Percentiles rank a stretch among this genome's conserved stretches.
These are phyloP conservation scores for Drosophila ogumai DNA, from an alignment of 1,140 invertebrate genomes.

Conservation along the genomic window DNA sequence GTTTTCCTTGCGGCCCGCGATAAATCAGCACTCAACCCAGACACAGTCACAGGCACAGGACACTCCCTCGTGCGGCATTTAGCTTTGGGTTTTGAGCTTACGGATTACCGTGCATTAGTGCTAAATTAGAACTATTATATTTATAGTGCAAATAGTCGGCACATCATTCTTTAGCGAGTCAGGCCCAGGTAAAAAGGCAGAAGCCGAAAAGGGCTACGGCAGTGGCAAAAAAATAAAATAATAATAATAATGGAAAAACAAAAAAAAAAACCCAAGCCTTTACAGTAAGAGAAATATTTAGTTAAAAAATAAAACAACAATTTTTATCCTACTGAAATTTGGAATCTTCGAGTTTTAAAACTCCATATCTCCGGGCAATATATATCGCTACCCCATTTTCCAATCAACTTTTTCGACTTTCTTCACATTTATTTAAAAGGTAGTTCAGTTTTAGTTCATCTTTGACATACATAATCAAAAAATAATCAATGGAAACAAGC, in stretches of 20 bases:
- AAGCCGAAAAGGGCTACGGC: conserved; percentile 6
- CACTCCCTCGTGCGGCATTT: conserved; percentile 2
- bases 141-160: conserved; percentile 54
- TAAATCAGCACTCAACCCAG: conserved; percentile 50
- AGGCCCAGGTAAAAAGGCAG: conserved; percentile 36
- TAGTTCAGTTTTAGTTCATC: too few relatives aligned
- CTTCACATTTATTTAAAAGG: too few relatives aligned
- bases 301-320: background rate
- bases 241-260: background rate
- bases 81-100: conserved; percentile 23
- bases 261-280: conserved; percentile 5
- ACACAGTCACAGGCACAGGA: conserved; percentile 1
- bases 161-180: conserved; percentile 26
- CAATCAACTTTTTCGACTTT: too few relatives aligned
- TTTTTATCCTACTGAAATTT: too few relatives aligned
- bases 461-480: too few relatives aligned
- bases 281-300: conserved; percentile 3
- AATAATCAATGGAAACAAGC: background rate
- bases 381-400: too few relatives aligned
- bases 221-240: background rate
- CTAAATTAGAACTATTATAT: conserved; percentile 64
- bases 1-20: conserved; percentile 32
- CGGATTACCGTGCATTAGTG: conserved; percentile 42
- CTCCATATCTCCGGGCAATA: too few relatives aligned
- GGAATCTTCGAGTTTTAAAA: too few relatives aligned